Base-by-base conservation (phyloP, 53 echinoderm and acorn worm species). In the Echinometra lucunter region DNA sequence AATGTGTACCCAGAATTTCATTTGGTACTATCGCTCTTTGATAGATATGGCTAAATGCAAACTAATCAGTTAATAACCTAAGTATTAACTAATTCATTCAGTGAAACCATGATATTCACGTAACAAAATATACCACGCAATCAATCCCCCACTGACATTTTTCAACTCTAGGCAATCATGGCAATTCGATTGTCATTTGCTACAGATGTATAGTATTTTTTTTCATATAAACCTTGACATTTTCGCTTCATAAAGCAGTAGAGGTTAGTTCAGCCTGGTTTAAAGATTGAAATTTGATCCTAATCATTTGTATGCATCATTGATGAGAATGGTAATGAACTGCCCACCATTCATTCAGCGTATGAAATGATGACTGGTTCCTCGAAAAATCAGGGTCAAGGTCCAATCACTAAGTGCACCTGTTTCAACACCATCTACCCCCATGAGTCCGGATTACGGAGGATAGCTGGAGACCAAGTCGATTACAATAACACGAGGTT, bases 401-500 rank as follows among this genome's bases (percentile, higher is more conserved):
- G 30, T 53, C 49, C 11, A 49, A 37, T 27, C 49, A 28, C 49
- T 49, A 18, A 28, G 47, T 85, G 28, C 85, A 49, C 30, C 27
- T 49, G 53, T 28, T 85, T 53, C 28, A 85, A 85, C 47, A 49
- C 16, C 30, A 85, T 30, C n/a, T 4, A 13, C 23, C 28, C 28
- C 25, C 28, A 18, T 28, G 85, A 85, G 49, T 47, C 45, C 13
- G 30, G 28, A 85, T 9, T 44, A 19, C 40, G 23, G 38, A 44
- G 81, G 81, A 74, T 74, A 74, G 74, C 74, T 17, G 40, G 81
- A 28, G 49, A n/a, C 49, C 85, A 47, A 7, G 47, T 85, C 47
- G 85, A 85, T 85, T 85, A 85, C 85, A 85, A 85, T 47, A 85
- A 85, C 85, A 85, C 49, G 53, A 47, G 15, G 85, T 49, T 47